Conservation (phyloP, 2,888 invertebrate species). For the Brachyptera risi region DNA sequence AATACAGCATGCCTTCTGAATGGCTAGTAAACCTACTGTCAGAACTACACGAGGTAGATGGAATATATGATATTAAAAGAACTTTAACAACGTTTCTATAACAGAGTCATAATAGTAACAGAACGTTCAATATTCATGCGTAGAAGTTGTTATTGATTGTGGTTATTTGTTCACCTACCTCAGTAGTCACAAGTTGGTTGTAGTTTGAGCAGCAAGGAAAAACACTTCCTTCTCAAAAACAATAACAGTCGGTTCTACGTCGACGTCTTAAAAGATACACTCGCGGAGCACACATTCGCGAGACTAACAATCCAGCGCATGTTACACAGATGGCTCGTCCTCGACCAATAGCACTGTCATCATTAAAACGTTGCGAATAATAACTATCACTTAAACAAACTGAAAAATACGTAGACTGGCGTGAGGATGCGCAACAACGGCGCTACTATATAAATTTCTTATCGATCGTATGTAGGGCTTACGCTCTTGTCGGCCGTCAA, state of each 20-base stretch:
- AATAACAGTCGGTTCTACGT: background rate
- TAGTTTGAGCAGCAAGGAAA: conserved; percentile 1
- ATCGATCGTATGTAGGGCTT: conserved; percentile 19
- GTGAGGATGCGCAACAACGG: conserved; percentile 21
- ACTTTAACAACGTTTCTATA: background rate
- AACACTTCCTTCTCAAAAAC: conserved; percentile 11
- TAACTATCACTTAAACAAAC: conserved; percentile 4
- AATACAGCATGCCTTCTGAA: conserved; percentile 18
- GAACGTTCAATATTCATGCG: conserved; percentile 7
- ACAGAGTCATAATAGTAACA: conserved; percentile 3
- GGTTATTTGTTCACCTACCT: background rate
- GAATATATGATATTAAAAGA: conserved; percentile 1
- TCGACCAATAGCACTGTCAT: conserved; percentile 2
- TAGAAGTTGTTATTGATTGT: conserved; percentile 17
- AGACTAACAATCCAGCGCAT: background rate
- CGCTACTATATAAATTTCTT: conserved; percentile 22
- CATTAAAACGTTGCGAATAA: background rate
- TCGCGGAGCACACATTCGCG: conserved; percentile 2
- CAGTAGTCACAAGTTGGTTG: background rate
- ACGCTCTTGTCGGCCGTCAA: conserved; percentile 15
- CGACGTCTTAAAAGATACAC: background rate
- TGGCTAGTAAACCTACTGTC: conserved; percentile 13
- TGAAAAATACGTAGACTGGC: background rate
- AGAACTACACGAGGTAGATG: conserved; percentile 6
- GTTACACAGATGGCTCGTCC: background rate